Conservation (phyloP, 2,113 vertebrate species). For the Trochalopteron elliotii region DNA sequence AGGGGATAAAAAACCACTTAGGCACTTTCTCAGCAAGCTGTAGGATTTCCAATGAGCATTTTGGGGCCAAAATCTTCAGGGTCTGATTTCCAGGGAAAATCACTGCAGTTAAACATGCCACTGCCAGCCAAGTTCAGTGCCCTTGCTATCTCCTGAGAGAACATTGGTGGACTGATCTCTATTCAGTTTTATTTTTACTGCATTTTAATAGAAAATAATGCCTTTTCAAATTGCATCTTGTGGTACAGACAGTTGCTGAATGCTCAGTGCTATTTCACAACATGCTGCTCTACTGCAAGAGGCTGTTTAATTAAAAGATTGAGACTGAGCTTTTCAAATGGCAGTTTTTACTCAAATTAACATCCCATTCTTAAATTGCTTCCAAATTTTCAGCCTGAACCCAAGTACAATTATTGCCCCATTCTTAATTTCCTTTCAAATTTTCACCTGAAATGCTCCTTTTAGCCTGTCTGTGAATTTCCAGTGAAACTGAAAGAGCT, state of each 20-base stretch:
- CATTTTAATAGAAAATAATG: not conserved
- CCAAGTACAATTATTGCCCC: not conserved
- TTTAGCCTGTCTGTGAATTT: not conserved
- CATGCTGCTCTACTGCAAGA: not conserved
- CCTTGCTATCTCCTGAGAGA: not conserved
- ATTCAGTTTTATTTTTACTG: not conserved
- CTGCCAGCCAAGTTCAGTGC: not conserved
- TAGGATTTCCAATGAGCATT: not conserved
- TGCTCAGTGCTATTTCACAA: not conserved
- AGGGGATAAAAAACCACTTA: not conserved
- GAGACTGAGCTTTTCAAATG: not conserved
- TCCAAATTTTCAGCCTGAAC: not conserved
- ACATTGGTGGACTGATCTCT: not conserved
- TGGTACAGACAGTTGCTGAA: not conserved
- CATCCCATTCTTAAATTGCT: not conserved
- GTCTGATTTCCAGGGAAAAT: not conserved
- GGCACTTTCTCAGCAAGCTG: not conserved
- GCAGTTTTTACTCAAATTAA: not conserved
- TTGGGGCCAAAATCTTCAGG: not conserved
- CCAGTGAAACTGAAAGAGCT: not conserved
- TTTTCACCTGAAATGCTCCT: not conserved
- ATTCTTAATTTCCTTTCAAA: not conserved
- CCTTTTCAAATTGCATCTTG: not conserved
- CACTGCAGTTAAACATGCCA: not conserved
- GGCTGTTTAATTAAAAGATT: not conserved